phyloP scores from a whole-genome alignment of 2,888 invertebrate genomes.

The Drosophila barbarae region DNA sequence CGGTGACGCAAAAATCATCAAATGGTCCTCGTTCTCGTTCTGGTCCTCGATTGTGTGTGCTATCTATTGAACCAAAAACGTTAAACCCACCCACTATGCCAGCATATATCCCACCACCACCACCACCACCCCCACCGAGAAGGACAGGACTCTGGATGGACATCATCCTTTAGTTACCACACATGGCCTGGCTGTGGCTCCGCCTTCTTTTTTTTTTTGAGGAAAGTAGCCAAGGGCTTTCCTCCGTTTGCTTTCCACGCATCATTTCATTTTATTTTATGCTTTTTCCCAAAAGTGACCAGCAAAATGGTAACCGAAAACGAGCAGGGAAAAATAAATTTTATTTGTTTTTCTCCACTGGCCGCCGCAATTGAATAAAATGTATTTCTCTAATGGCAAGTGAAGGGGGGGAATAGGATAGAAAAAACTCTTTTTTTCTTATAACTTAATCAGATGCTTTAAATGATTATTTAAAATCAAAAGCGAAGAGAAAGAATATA shows the following conservation, averaged over 20 bases:
- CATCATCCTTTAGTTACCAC: slow-evolving; percentile 34
- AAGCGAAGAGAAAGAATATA: too few relatives aligned
- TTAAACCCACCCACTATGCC: slow-evolving; percentile 37
- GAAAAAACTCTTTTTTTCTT: not conserved
- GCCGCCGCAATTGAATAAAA: slow-evolving; percentile 77
- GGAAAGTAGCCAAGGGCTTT: slow-evolving; percentile 61
- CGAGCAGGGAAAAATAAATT: slow-evolving; percentile 62
- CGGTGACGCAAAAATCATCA: slow-evolving; percentile 75
- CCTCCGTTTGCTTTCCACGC: slow-evolving; percentile 59
- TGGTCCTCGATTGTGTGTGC: slow-evolving; percentile 37
- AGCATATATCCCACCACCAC: slow-evolving; percentile 10
- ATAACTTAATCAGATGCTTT: not conserved
- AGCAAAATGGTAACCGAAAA: slow-evolving; percentile 34
- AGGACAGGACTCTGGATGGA: slow-evolving; percentile 30
- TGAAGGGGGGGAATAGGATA: not conserved
- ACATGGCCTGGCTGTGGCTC: slow-evolving; percentile 27
- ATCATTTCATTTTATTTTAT: slow-evolving; percentile 76
- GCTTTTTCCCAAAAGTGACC: slow-evolving; percentile 62
- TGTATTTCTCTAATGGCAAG: slow-evolving; percentile 69
- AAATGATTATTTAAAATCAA: not conserved
- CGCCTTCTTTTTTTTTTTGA: slow-evolving; percentile 20
- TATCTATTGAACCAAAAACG: slow-evolving; percentile 71
- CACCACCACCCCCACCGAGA: slow-evolving; percentile 1
- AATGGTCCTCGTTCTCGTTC: slow-evolving; percentile 46
- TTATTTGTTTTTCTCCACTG: slow-evolving; percentile 73